These are phyloP conservation scores for Coccyzus lansbergi DNA, from an alignment of 2,797 vertebrate species.

Conservation along the genomic window DNA sequence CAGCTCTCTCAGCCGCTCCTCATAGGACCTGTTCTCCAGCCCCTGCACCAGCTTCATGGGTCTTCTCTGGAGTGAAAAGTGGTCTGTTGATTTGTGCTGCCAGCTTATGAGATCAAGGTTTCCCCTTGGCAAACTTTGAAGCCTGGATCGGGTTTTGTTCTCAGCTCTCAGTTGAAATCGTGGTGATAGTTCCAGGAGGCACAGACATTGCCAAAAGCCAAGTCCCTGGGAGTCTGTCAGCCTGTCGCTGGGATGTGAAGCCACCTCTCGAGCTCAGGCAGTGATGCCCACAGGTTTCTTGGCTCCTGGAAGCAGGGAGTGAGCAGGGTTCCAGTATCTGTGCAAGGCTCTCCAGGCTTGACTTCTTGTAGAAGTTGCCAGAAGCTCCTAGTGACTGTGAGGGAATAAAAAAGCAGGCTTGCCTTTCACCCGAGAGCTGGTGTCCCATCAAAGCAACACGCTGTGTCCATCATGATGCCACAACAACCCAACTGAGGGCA, in stretches of 20 bases:
- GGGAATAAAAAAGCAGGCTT: not conserved
- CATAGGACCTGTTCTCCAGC: no score
- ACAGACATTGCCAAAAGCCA: rapidly evolving
- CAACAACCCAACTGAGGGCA: not conserved
- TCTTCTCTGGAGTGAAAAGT: not conserved
- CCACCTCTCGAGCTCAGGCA: no score
- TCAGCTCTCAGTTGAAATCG: not conserved
- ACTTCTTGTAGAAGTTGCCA: not conserved
- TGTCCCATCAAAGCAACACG: rapidly evolving
- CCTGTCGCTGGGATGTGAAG: rapidly evolving
- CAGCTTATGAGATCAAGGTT: rapidly evolving
- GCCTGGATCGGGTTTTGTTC: not conserved
- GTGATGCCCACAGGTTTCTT: rapidly evolving
- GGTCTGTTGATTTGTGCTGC: rapidly evolving
- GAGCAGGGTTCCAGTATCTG: rapidly evolving
- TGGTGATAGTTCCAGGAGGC: not conserved
- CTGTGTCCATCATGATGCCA: no score
- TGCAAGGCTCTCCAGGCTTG: not conserved
- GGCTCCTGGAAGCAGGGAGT: not conserved
- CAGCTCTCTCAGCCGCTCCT: no score
- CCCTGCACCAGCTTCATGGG: no score
- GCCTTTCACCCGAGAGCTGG: not conserved
- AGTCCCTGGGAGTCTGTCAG: not conserved
- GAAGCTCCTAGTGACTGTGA: not conserved
- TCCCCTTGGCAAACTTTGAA: not conserved